Base-by-base conservation (phyloP, 2,888 invertebrate species). In the Acleris literana region DNA sequence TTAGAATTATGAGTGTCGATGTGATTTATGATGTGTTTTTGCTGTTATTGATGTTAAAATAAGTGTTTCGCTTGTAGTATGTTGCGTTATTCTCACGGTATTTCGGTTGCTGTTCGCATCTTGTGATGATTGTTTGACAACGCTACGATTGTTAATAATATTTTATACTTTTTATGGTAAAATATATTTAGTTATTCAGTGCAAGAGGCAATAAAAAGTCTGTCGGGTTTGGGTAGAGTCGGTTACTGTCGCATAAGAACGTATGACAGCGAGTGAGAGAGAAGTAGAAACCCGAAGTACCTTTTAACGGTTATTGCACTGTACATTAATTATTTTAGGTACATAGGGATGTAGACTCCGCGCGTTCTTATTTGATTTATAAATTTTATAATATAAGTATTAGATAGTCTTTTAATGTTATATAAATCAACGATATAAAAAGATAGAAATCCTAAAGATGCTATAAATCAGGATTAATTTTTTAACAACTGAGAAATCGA, bases 11-110 rank as follows among this genome's bases (percentile, higher is more conserved):
- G 43, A 44, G 75, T 78, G 74, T 77, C 74, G 71, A 73, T 77
- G 75, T 74, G 68, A 71, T 72, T 75, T 78, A 81, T 74, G 80
- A 79, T 82, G 77, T 52, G 58, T 64, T 64, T 64, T 64, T 39
- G 43, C 54, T 64, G 29, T 60, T 58, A 43, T 60, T 55, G 39
- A 55, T 55, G n/a, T 49, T 60, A 55, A 59, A 33, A 54, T 58
- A 59, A 59, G 29, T 49, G 48, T 49, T 62, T 60, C 29, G 60
- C 60, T 65, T 62, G 33, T 48, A 52, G 33, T 48, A 52, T 18
- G 56, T 25, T 48, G 13, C 33, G 29, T 17, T 25, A 11, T 6
- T 13, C 22, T 57, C 51, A 5, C 44, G 56, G 7, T 25, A 25
- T n/a, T 43, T 44, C n/a, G 1, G 20, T 46, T 56, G 56, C 56